Evolutionary conservation across 2,797 vertebrate genomes (phyloP).

Genomic region (Mormyrops attenuatus): DNA sequence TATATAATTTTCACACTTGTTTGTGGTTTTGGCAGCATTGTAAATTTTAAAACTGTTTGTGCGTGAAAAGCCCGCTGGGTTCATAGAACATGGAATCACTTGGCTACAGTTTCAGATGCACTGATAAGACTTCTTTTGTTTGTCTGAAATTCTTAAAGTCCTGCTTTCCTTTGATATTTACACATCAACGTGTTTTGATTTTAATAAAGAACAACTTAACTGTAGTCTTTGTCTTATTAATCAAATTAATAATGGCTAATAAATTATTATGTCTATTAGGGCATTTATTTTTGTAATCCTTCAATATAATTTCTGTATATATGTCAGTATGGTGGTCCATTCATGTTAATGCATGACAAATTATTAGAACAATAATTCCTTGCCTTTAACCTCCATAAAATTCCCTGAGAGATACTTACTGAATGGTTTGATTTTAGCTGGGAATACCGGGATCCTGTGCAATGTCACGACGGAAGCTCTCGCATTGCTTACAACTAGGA

Average conservation of each 20-base stretch:
- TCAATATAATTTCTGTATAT: neutral
- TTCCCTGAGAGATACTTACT: neutral
- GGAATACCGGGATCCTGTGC: neutral
- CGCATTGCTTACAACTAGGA: neutral
- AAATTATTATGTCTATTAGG: neutral
- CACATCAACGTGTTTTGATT: neutral
- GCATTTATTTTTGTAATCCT: neutral
- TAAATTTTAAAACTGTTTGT: neutral
- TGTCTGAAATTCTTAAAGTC: neutral
- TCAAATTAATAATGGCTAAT: neutral
- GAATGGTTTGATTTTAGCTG: neutral
- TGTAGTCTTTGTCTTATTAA: neutral
- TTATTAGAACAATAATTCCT: neutral
- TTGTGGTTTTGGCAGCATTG: conserved; percentile 3
- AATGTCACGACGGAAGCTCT: neutral
- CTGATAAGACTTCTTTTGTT: neutral
- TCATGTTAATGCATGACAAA: neutral
- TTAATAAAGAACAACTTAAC: neutral
- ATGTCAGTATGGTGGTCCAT: neutral
- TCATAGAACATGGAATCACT: neutral
- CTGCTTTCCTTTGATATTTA: neutral
- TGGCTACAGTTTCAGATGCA: neutral
- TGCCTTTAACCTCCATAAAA: neutral
- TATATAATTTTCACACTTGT: neutral
- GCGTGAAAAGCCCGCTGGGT: neutral